Evolutionary conservation across 2,888 invertebrate species (phyloP).

Genomic region (Coenonympha arcania): DNA sequence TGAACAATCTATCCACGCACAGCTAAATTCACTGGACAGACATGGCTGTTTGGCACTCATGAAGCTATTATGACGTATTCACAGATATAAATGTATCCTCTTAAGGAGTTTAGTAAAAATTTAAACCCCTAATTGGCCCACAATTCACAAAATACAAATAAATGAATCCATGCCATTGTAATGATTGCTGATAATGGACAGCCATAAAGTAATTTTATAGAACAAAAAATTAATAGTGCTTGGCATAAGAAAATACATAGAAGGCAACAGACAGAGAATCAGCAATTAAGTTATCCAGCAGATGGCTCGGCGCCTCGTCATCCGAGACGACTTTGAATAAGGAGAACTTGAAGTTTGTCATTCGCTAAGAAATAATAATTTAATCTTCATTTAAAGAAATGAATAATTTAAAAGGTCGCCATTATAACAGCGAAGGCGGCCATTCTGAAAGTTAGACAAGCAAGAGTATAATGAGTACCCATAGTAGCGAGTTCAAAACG

Average conservation of each 20-base stretch:
- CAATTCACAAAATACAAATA: too few species aligned
- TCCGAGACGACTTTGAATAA: constrained; percentile 23
- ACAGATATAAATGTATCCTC: too few species aligned
- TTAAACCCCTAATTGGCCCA: too few species aligned
- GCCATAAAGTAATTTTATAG: too few species aligned
- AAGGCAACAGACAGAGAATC: constrained; percentile 4
- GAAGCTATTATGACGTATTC: too few species aligned
- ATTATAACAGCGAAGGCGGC: constrained; percentile 25
- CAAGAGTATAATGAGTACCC: constrained; percentile 40
- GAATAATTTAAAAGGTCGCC: constrained; percentile 25
- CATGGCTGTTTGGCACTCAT: too few species aligned
- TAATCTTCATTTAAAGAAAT: constrained; percentile 25
- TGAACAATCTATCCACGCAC: too few species aligned
- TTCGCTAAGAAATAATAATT: constrained; percentile 27
- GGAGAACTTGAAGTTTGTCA: constrained; percentile 22
- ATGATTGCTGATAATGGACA: too few species aligned
- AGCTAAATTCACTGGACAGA: too few species aligned
- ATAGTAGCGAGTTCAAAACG: constrained; percentile 50
- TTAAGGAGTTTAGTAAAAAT: too few species aligned
- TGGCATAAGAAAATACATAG: not conserved
- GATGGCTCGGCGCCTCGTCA: constrained; percentile 18
- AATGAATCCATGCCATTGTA: too few species aligned
- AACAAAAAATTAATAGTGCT: too few species aligned
- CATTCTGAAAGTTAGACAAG: constrained; percentile 21
- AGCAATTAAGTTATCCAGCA: constrained; percentile 24